Conservation (phyloP, 2,888 invertebrate species). For the Tolmerus cingulatus region DNA sequence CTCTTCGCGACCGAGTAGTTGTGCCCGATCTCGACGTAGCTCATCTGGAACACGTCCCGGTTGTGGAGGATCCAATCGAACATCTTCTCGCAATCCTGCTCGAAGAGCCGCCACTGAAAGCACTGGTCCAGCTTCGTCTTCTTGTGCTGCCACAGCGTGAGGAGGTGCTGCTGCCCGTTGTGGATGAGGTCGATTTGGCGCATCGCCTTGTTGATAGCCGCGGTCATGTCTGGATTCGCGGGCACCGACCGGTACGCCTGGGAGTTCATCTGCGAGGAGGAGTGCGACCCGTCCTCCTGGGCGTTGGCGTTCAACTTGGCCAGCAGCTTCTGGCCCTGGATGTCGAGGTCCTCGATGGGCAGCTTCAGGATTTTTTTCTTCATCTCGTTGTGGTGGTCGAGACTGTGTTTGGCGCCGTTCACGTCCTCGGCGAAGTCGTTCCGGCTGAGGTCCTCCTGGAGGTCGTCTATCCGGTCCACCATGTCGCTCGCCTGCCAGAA, state of each 20-base stretch:
- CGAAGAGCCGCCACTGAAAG: constrained; percentile 93
- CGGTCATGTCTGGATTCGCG: constrained; percentile 65
- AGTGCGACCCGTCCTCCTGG: constrained; percentile 47
- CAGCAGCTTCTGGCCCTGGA: constrained; percentile 78
- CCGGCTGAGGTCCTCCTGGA: constrained; percentile 90
- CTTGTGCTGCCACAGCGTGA: constrained; percentile 94
- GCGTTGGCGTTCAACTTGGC: constrained; percentile 58
- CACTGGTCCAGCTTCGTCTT: constrained; percentile 95
- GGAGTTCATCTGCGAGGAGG: constrained; percentile 63
- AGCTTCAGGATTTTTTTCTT: constrained; percentile 93
- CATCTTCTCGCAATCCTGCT: constrained; percentile 99
- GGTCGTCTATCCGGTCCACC: constrained; percentile 88
- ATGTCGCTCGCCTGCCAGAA: constrained; percentile 96
- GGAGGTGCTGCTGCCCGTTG: constrained; percentile 87
- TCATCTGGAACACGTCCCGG: constrained; percentile 91
- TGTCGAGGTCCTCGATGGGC: constrained; percentile 92
- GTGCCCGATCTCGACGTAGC: constrained; percentile 95
- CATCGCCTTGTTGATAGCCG: constrained; percentile 74
- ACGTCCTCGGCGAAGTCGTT: constrained; percentile 96
- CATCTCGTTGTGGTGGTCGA: constrained; percentile 93
- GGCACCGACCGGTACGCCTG: constrained; percentile 52
- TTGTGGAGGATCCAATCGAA: constrained; percentile 98
- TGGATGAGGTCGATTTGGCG: constrained; percentile 87
- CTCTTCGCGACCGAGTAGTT: constrained; percentile 90
- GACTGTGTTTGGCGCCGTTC: constrained; percentile 86